These are phyloP conservation scores for Chymomyza fuscimana DNA, from an alignment of 2,888 invertebrate genomes.

Conservation along the genomic window DNA sequence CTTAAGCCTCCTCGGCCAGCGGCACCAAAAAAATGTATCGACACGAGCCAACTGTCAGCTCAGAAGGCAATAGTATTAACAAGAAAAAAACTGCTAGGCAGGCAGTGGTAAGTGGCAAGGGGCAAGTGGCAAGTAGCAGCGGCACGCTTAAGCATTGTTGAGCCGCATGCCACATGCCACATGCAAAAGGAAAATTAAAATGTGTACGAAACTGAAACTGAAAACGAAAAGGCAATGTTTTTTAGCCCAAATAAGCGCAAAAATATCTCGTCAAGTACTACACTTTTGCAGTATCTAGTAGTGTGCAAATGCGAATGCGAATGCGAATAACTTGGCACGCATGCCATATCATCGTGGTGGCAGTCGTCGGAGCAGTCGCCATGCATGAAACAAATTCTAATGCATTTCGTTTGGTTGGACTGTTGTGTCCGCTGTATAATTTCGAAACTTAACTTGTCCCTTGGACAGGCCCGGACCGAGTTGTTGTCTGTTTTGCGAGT, in stretches of 20 bases:
- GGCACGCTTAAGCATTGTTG: constrained; percentile 63
- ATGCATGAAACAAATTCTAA: constrained; percentile 70
- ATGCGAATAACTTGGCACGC: constrained; percentile 73
- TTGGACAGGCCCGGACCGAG: constrained; percentile 18
- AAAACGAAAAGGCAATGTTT: constrained; percentile 49
- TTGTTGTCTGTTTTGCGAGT: constrained; percentile 11
- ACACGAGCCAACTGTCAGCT: constrained; percentile 71
- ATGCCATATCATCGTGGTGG: constrained; percentile 26
- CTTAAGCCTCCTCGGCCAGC: constrained; percentile 56
- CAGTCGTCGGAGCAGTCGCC: constrained; percentile 37
- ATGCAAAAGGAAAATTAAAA: too few relatives aligned
- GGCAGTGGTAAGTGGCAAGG: not conserved
- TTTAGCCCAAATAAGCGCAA: constrained; percentile 73
- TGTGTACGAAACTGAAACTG: constrained; percentile 8
- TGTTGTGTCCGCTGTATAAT: constrained; percentile 31
- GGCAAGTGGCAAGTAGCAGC: constrained; percentile 23
- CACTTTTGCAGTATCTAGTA: constrained; percentile 43
- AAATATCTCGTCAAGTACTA: constrained; percentile 40
- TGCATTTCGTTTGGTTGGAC: constrained; percentile 48
- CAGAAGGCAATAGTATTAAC: constrained; percentile 23
- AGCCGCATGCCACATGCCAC: constrained; percentile 36
- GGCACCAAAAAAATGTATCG: constrained; percentile 61
- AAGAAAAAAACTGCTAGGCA: not conserved
- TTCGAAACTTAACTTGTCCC: constrained; percentile 50
- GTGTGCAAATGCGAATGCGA: constrained; percentile 24